Evolutionary conservation across 2,113 vertebrate species (phyloP).

Genomic region (Tursiops truncatus): DNA sequence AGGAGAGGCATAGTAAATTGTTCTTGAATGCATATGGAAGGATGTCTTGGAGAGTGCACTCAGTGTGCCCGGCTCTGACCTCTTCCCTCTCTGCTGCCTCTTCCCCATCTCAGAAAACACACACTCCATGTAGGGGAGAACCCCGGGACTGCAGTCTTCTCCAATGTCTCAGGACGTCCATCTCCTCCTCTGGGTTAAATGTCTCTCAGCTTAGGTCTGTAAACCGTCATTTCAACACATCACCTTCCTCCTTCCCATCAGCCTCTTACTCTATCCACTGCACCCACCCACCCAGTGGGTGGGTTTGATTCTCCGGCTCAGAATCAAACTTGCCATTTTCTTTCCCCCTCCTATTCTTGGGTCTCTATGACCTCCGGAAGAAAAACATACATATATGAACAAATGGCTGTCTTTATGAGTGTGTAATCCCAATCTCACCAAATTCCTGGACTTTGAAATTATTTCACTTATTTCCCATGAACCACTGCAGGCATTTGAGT

Average conservation of each 20-base stretch:
- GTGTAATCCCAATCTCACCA: neutral
- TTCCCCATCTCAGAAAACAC: neutral
- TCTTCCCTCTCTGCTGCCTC: neutral
- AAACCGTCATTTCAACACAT: neutral
- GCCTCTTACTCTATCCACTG: neutral
- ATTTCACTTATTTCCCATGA: neutral
- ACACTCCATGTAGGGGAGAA: neutral
- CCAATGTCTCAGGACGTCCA: accelerated
- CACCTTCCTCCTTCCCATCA: neutral
- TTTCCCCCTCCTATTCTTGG: neutral
- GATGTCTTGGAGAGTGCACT: neutral
- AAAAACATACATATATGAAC: neutral
- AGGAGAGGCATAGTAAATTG: neutral
- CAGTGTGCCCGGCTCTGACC: neutral
- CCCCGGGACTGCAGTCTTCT: neutral
- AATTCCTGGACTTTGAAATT: neutral
- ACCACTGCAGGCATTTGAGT: neutral
- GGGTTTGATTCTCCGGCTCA: neutral
- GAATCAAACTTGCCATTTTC: neutral
- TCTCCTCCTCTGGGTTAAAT: neutral
- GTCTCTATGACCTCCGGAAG: neutral
- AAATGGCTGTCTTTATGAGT: neutral
- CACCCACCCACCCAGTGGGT: neutral
- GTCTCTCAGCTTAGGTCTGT: neutral
- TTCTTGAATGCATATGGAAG: neutral